Percentiles rank a stretch among this genome's conserved stretches.
phyloP scores from a whole-genome alignment of 2,113 vertebrate species.

The Carlito syrichta region DNA sequence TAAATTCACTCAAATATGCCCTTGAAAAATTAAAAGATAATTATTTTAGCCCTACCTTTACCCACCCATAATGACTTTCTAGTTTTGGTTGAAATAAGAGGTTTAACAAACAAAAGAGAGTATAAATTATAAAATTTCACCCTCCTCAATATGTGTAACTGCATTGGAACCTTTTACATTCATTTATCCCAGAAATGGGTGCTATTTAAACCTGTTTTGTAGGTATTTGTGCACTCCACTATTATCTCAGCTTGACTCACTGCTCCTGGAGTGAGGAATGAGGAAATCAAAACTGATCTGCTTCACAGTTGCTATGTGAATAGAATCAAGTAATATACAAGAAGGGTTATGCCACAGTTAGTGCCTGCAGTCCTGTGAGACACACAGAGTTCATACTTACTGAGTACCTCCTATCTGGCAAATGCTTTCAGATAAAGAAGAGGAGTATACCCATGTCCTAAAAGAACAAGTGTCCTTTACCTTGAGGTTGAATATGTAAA shows the following conservation, averaged over 20 bases:
- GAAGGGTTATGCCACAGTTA: neutral
- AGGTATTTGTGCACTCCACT: neutral
- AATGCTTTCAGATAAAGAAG: neutral
- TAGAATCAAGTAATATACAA: neutral
- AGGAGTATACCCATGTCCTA: neutral
- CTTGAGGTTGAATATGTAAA: neutral
- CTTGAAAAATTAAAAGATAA: constrained; percentile 23
- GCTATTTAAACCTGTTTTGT: neutral
- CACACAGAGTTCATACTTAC: neutral
- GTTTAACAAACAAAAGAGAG: neutral
- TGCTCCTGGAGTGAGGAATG: neutral
- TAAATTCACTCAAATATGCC: constrained; percentile 13
- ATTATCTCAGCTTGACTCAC: neutral
- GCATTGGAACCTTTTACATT: neutral
- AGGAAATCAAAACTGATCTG: neutral
- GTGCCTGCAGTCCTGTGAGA: neutral
- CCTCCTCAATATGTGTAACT: neutral
- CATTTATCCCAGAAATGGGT: neutral
- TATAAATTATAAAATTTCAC: neutral
- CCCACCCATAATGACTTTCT: neutral
- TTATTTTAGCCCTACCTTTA: neutral
- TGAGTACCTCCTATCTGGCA: neutral
- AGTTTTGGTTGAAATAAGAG: neutral
- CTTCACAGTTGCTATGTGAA: neutral
- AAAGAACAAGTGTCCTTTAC: neutral